phyloP scores from a whole-genome alignment of 2,888 invertebrate genomes.

The Diachrysia chrysitis region DNA sequence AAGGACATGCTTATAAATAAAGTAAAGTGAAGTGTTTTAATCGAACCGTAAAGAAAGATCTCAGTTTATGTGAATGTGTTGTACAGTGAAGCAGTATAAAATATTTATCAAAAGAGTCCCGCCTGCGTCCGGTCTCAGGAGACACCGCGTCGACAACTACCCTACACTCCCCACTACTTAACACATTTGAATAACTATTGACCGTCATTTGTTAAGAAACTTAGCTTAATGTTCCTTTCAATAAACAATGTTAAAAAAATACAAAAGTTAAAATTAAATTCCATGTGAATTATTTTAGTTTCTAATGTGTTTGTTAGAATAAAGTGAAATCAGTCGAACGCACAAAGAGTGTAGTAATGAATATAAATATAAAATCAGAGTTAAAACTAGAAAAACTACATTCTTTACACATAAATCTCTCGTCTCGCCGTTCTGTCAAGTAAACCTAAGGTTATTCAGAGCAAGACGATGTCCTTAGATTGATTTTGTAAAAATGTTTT shows the following conservation, averaged over 20 bases:
- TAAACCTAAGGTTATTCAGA: slow-evolving; percentile 6
- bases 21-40: slow-evolving; percentile 75
- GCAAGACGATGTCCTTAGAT: not conserved
- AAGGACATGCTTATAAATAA: slow-evolving; percentile 64
- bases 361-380: not conserved
- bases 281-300: not conserved
- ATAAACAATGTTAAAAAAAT: not conserved
- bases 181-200: slow-evolving; percentile 77
- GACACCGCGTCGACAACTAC: slow-evolving; percentile 63
- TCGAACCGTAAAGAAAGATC: slow-evolving; percentile 76
- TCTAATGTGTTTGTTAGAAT: not conserved
- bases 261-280: not conserved
- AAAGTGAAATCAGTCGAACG: not conserved
- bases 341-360: not conserved
- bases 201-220: slow-evolving; percentile 61
- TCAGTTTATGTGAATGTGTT: slow-evolving; percentile 77
- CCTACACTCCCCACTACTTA: slow-evolving; percentile 76
- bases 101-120: slow-evolving; percentile 88
- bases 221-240: slow-evolving; percentile 8
- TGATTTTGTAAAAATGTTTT: not conserved
- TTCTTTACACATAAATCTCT: slow-evolving; percentile 5
- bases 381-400: not conserved
- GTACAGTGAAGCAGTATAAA: slow-evolving; percentile 81
- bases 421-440: slow-evolving; percentile 8
- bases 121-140: slow-evolving; percentile 74